phyloP scores from a whole-genome alignment of 64 coral and sea anemone species.

The Acropora yongei region DNA sequence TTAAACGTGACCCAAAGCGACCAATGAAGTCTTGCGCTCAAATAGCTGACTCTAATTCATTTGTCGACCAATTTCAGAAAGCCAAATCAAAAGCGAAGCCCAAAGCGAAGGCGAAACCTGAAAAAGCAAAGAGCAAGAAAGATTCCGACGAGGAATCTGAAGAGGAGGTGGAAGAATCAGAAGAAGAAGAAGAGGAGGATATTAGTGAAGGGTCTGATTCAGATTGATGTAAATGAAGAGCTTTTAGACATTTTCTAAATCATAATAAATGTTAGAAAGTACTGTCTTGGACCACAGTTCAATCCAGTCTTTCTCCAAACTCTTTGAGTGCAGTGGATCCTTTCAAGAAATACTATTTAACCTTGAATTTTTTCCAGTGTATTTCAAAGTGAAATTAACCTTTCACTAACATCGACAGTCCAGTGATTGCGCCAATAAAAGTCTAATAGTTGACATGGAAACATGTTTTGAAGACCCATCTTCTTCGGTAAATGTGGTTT shows the following conservation, averaged over 20 bases:
- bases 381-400: too few relatives aligned
- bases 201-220: slow-evolving; percentile 88
- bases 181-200: slow-evolving; percentile 83
- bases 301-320: too few relatives aligned
- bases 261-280: not conserved
- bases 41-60: too few relatives aligned
- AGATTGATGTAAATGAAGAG: slow-evolving; percentile 25
- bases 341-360: not conserved
- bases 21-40: too few relatives aligned
- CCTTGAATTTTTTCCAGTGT: not conserved
- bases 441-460: too few relatives aligned
- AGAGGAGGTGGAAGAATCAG: slow-evolving; percentile 62
- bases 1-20: too few relatives aligned
- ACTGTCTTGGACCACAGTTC: too few relatives aligned
- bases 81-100: slow-evolving; percentile 60
- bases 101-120: slow-evolving; percentile 63
- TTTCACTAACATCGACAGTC: too few relatives aligned
- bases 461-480: too few relatives aligned
- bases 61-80: slow-evolving; percentile 15
- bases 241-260: not conserved
- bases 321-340: too few relatives aligned
- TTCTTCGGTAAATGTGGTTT: too few relatives aligned
- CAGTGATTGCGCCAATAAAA: too few relatives aligned
- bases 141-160: slow-evolving; percentile 68
- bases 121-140: slow-evolving; percentile 65